Evolutionary conservation across 2,797 vertebrate genomes (phyloP).

Genomic region (Manis crassicaudata): DNA sequence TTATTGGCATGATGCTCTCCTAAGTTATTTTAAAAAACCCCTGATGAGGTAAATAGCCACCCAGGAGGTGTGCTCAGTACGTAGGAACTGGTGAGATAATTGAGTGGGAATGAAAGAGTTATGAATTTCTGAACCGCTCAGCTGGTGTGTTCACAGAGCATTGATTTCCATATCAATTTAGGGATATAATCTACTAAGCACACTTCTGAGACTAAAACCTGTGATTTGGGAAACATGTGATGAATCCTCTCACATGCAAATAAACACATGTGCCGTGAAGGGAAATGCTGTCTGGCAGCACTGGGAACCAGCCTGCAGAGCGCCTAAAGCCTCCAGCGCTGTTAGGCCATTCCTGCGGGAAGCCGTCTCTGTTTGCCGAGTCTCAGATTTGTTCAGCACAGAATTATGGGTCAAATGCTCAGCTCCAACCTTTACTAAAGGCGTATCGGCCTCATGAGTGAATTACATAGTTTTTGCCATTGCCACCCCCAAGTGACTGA

Average conservation of each 20-base stretch:
- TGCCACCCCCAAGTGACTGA: rapidly evolving
- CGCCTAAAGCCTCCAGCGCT: background rate
- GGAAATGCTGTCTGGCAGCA: background rate
- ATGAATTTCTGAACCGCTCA: background rate
- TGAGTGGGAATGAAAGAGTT: background rate
- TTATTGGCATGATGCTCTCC: background rate
- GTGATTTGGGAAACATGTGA: constrained; percentile 60
- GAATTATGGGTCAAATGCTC: background rate
- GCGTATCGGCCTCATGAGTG: background rate
- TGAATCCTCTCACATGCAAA: constrained; percentile 56
- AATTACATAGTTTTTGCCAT: background rate
- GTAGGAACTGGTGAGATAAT: background rate
- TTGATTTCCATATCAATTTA: constrained; percentile 60
- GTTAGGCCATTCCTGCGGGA: background rate
- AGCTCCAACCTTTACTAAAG: background rate
- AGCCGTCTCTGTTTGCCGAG: background rate
- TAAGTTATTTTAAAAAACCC: background rate
- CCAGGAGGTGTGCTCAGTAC: rapidly evolving
- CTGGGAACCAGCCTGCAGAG: too few relatives aligned
- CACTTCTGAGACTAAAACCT: constrained; percentile 55
- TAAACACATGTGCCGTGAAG: constrained; percentile 44
- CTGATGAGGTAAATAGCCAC: background rate
- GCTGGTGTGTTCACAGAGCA: constrained; percentile 18
- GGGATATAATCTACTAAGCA: constrained; percentile 35
- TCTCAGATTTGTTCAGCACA: background rate